Base-by-base conservation (phyloP, 2,797 vertebrate species). In the Chelmon rostratus region DNA sequence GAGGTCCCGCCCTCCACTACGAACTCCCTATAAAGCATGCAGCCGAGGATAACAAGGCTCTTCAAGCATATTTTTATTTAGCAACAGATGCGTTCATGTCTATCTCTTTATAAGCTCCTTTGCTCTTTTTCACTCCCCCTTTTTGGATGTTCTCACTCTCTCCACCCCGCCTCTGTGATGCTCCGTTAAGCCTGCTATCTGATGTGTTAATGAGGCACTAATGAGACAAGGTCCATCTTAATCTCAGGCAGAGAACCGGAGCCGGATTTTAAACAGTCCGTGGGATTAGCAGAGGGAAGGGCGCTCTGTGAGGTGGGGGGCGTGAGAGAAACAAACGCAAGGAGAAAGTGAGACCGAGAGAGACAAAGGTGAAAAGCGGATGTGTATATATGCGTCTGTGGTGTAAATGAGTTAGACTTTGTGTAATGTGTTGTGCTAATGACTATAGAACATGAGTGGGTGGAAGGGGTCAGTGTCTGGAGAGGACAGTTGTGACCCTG, bases 151-250 rank as follows among this genome's bases (percentile, higher is more conserved):
- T 28, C 69, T 61, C 42, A 5, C 47, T 23, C 37, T 76, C 72
- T 52, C 49, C 69, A 13, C 47, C 50, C 49, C 42, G 50, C 54
- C 53, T 78, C 69, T 67, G 66, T 4, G 77, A 15, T 50, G 62
- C 49, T 82, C 84, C 21, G 76, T 65, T 88, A 86, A 91, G 23
- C 69, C 76, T 18, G 37, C 79, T 88, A 91, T 91, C 84, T 88
- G 86, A 93, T 90, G 92, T 93, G 88, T 80, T 94, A 95, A 94
- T 92, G 89, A 94, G 83, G 72, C 84, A 63, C 90, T 94, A 93
- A 94, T 90, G 93, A 94, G 84, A 82, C 86, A 25, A 73, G 82
- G 80, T 89, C 83, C 56, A 6, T 89, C 83, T 78, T 92, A 92
- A 95, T 94, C 92, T 92, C 76, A 42, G 73, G 71, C 82, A 69